Evolutionary conservation across 53 echinoderm and acorn worm species (phyloP), one percentile per base, ranked within the genome.

Genomic region (Pentamera pediparva): DNA sequence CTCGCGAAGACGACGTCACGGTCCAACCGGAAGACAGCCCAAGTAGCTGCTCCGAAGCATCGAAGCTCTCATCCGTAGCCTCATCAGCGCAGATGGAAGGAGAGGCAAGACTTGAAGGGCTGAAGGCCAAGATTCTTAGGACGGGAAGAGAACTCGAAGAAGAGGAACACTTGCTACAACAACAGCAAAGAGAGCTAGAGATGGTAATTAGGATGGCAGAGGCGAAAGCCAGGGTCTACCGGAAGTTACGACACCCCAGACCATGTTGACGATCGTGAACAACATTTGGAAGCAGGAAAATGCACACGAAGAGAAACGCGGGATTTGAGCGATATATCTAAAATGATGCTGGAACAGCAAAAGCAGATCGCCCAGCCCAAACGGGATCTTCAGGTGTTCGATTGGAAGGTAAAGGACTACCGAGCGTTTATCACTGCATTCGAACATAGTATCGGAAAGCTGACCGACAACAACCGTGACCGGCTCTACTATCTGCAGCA

Each of bases 401-500:
- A 37, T 22, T 3, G 75, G 4, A 34, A 75, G 29, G 35, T 56
- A 1, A 24, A 55, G 37, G 75, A 75, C 0, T 57, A 75, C 37
- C 56, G 37, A 55, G 56, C 37, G 35, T 82, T 83, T 32, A 65
- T 53, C 0, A 30, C 69, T 25, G 69, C 76, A 18, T 77, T 83
- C 59, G 60, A 83, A 38, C 61, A 60, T 20, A 45, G 33, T 4
- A 70, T 83, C 45, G 52, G 45, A 22, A 13, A 35, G 15, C 41
- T 77, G 51, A 84, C 84, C 17, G 37, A 47, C 4, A 60, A 84
- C 18, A 52, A 84, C 24, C 59, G 76, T 10, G 84, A 89, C 15
- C 40, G 65, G 67, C 57, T 89, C 28, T 65, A 77, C 35, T 89
- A 61, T 21, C 37, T 89, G 22, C 77, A 89, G 35, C 89, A 89